Percentiles rank a stretch among this genome's conserved stretches.
Conservation (phyloP, 2,797 vertebrate species). For the Rousettus madagascariensis region DNA sequence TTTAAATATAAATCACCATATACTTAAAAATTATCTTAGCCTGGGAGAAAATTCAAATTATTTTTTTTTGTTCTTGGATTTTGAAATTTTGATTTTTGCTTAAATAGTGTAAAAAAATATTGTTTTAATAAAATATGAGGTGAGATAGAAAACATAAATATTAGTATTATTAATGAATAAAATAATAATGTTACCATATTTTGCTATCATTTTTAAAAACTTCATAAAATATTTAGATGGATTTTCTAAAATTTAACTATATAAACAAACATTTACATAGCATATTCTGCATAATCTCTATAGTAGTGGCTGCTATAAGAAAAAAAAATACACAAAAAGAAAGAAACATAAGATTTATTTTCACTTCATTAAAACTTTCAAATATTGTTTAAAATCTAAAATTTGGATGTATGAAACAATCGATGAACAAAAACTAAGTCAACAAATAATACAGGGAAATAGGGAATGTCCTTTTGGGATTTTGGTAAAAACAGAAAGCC, state of each 20-base stretch:
- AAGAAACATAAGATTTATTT: background rate
- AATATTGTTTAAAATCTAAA: background rate
- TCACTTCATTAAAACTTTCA: background rate
- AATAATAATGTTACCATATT: background rate
- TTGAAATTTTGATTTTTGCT: slow-evolving; percentile 8
- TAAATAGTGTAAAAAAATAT: background rate
- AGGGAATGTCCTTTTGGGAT: background rate
- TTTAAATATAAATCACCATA: slow-evolving; percentile 50
- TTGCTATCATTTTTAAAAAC: background rate
- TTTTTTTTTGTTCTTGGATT: background rate
- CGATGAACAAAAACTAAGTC: background rate
- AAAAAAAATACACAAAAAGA: background rate
- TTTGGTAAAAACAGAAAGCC: background rate
- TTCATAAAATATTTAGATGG: background rate
- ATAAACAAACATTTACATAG: background rate
- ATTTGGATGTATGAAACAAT: background rate
- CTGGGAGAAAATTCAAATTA: background rate
- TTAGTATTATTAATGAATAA: background rate
- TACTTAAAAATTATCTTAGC: background rate
- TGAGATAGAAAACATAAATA: background rate
- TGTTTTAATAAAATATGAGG: background rate
- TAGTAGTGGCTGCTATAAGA: background rate
- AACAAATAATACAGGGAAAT: background rate
- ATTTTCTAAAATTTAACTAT: background rate
- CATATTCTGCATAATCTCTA: background rate